Base-by-base conservation (phyloP, 1,140 invertebrate genomes). In the Branchinecta lindahli region DNA sequence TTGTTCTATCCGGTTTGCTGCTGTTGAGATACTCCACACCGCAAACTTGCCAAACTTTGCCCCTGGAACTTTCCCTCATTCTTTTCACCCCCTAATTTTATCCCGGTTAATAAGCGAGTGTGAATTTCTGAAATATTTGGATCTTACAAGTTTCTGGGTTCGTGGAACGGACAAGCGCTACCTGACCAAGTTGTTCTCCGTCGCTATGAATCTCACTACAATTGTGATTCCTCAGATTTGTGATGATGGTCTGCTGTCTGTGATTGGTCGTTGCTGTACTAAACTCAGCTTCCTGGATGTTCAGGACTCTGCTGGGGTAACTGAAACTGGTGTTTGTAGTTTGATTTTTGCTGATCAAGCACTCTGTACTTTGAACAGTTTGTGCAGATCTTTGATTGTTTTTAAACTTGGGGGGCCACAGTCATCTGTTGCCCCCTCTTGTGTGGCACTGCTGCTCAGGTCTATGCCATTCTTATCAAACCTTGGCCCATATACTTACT, bases 221-320 rank as follows among this genome's bases (percentile, higher is more conserved):
- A 61, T 61, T 61, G 52, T 61, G 52, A 61, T 61, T 15, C 52
- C 52, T 61, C 52, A 61, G 18, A 61, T 61, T 15, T 61, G 52
- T 61, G 52, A 61, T 61, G 52, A 61, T 61, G 6, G 12, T 12
- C 18, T 61, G 18, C 18, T 61, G 18, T 61, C 52, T 6, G 52
- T 61, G 12, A 61, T 61, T 6, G 52, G 52, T 15, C 12, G 18
- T 12, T 61, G 52, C 6, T 61, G 52, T 61, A 6, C 12, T 20
- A 61, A 61, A 15, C 12, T 61, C 18, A 15, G 12, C 12, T 61
- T 61, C 18, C 52, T 61, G 12, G 52, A 61, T 61, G 18, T 61
- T 3, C 52, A 61, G 18, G 18, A 61, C 18, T 61, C 52, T 15
- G 52, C 18, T 20, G 18, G 18, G 12, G 52, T 61, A 15, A 61